These are phyloP conservation scores for Clarias gariepinus DNA, from an alignment of 2,113 vertebrate species.

Conservation along the genomic window DNA sequence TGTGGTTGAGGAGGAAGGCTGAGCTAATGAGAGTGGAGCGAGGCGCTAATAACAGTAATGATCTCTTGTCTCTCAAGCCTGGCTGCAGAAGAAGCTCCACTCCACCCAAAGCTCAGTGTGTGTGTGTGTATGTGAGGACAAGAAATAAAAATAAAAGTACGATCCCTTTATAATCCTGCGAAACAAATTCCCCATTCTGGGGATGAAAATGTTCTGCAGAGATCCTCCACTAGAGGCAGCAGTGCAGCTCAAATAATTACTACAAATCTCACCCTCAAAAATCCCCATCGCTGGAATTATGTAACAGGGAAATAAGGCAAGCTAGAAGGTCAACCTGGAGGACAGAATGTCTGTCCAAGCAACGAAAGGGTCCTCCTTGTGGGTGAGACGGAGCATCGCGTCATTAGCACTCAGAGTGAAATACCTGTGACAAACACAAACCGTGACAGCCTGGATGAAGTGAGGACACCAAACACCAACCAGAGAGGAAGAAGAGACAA, in stretches of 20 bases:
- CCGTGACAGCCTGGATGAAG: conserved; percentile 27
- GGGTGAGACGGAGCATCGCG: conserved; percentile 22
- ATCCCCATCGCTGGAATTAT: neutral
- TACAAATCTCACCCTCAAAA: neutral
- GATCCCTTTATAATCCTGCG: neutral
- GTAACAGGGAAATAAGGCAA: neutral
- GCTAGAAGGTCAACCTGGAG: neutral
- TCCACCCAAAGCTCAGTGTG: neutral
- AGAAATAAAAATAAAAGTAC: neutral
- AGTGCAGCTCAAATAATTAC: neutral
- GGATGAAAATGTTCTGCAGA: neutral
- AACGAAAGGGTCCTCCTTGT: neutral
- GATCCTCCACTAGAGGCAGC: conserved; percentile 42
- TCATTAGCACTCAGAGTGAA: neutral
- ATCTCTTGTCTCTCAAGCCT: conserved; percentile 39
- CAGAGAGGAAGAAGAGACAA: neutral
- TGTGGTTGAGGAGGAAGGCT: conserved; percentile 40
- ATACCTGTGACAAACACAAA: conserved; percentile 37
- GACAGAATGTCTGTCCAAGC: neutral
- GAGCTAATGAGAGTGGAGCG: conserved; percentile 32
- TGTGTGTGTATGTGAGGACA: neutral
- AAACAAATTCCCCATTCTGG: neutral
- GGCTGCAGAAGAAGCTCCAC: conserved; percentile 28
- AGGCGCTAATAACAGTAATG: conserved; percentile 49
- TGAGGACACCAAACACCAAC: neutral